phyloP scores from a whole-genome alignment of 2,113 vertebrate genomes.

The Synchiropus splendidus region DNA sequence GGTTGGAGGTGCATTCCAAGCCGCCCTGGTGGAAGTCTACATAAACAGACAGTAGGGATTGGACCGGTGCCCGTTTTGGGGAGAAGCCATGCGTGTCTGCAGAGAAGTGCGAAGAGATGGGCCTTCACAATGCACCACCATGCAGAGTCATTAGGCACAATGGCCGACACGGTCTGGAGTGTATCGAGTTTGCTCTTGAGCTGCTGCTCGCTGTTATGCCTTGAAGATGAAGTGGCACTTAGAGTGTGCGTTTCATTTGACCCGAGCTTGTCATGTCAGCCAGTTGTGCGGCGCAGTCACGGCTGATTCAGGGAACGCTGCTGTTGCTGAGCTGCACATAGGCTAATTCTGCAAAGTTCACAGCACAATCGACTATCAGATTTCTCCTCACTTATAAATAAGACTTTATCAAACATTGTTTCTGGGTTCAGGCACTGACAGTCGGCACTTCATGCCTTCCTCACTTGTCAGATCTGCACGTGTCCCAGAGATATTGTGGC shows the following conservation, averaged over 20 bases:
- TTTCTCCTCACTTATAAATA: no score
- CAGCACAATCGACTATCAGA: no score
- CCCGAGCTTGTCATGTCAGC: slow-evolving; percentile 42
- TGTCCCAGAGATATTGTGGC: no score
- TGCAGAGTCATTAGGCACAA: slow-evolving; percentile 24
- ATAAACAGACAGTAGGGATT: slow-evolving; percentile 33
- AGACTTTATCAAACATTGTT: no score
- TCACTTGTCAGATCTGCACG: no score
- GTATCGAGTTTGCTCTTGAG: slow-evolving; percentile 28
- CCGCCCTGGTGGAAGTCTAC: slow-evolving; percentile 35
- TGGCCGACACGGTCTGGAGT: slow-evolving; percentile 8
- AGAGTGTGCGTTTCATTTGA: slow-evolving; percentile 48
- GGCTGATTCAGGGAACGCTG: slow-evolving; percentile 36
- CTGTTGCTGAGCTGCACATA: slow-evolving; percentile 40
- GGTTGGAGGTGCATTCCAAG: slow-evolving; percentile 42
- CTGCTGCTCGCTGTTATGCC: slow-evolving; percentile 38
- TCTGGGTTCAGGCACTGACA: no score
- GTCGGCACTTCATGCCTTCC: no score
- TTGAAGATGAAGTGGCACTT: slow-evolving; percentile 56
- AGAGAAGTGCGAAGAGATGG: slow-evolving; percentile 18
- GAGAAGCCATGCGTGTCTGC: slow-evolving; percentile 41
- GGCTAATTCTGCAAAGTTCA: no score
- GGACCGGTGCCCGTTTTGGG: slow-evolving; percentile 24
- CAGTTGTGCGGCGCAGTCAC: slow-evolving; percentile 33
- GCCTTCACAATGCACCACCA: slow-evolving; percentile 21